Evolutionary conservation across 2,888 invertebrate genomes (phyloP).

Genomic region (Ypsolopha scabrella): DNA sequence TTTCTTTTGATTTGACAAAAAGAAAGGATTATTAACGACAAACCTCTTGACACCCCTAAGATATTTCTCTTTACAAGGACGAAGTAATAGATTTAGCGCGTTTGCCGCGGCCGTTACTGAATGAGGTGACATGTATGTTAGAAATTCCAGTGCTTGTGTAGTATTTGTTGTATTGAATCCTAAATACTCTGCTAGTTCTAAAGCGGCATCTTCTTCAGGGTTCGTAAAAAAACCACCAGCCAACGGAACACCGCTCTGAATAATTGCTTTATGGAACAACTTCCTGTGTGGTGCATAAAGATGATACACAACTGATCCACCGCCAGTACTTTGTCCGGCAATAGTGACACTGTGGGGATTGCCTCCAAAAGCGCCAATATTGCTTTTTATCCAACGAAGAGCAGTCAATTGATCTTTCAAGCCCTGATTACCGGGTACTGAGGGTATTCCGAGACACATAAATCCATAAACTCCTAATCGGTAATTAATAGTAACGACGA

Average conservation of each 20-base stretch:
- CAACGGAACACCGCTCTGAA: constrained; percentile 52
- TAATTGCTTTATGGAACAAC: constrained; percentile 47
- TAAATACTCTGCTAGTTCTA: neutral
- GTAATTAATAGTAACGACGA: constrained; percentile 54
- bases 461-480: constrained; percentile 58
- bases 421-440: constrained; percentile 52
- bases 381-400: constrained; percentile 44
- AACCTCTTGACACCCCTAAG: constrained; percentile 1
- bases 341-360: constrained; percentile 55
- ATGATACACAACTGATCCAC: constrained; percentile 44
- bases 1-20: neutral
- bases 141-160: neutral
- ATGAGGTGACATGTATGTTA: neutral
- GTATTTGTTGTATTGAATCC: neutral
- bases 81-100: neutral
- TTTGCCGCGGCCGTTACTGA: neutral
- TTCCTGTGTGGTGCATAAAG: constrained; percentile 49
- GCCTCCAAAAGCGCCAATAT: constrained; percentile 53
- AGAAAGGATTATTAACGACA: neutral
- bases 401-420: constrained; percentile 53
- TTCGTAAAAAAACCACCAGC: constrained; percentile 13
- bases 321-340: constrained; percentile 50
- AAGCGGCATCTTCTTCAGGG: neutral
- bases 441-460: constrained; percentile 46
- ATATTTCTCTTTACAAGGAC: constrained; percentile 1